phyloP scores from a whole-genome alignment of 2,888 invertebrate species.

The Petrolisthes cinctipes region DNA sequence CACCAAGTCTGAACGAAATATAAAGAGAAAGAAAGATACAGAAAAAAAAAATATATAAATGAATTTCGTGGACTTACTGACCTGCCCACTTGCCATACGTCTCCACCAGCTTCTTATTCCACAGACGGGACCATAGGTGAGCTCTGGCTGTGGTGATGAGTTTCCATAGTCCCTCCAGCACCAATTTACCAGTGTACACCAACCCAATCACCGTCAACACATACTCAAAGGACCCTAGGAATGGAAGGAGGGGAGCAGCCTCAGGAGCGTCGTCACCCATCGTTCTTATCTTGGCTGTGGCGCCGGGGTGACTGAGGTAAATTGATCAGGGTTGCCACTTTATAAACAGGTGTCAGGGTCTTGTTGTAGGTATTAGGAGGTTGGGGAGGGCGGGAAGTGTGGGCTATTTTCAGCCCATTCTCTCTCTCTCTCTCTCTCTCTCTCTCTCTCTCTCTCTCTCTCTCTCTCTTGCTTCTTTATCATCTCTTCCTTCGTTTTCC shows the following conservation, averaged over 20 bases:
- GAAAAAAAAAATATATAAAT: background rate
- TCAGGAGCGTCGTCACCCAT: too few species aligned
- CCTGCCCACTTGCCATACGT: slow-evolving; percentile 64
- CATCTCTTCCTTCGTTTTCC: too few species aligned
- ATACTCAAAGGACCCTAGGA: slow-evolving; percentile 33
- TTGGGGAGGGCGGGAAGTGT: too few species aligned
- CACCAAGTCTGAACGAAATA: background rate
- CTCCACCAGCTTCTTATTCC: slow-evolving; percentile 57
- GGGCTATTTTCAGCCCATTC: too few species aligned
- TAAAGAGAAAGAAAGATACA: background rate
- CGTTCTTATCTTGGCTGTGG: too few species aligned
- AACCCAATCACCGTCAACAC: slow-evolving; percentile 42
- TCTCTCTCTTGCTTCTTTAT: too few species aligned
- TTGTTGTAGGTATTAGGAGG: too few species aligned
- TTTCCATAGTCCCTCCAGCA: slow-evolving; percentile 29
- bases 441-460: too few species aligned
- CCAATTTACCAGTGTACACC: slow-evolving; percentile 16
- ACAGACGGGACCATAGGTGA: slow-evolving; percentile 61
- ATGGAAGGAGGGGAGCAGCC: background rate
- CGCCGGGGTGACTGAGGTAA: too few species aligned
- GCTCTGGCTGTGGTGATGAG: slow-evolving; percentile 38
- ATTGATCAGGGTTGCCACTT: too few species aligned
- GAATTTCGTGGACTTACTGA: slow-evolving; percentile 16
- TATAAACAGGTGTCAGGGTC: too few species aligned
- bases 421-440: too few species aligned